Evolutionary conservation across 1,140 invertebrate genomes (phyloP).

Genomic region (Cepaea nemoralis): DNA sequence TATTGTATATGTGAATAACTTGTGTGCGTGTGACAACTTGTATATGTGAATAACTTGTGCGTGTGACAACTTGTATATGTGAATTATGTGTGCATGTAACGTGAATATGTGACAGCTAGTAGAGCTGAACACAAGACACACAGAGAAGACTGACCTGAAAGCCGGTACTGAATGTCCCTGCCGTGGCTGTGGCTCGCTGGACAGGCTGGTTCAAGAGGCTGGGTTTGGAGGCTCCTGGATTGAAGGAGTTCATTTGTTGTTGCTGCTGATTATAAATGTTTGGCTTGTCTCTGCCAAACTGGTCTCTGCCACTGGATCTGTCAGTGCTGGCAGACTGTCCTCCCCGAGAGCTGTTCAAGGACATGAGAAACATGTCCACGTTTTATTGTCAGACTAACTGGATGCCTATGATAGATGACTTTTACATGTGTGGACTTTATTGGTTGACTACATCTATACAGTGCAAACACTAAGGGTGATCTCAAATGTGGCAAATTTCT

Average conservation of each 20-base stretch:
- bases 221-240: neutral
- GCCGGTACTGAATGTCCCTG: neutral
- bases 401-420: too few species aligned
- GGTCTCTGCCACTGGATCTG: conserved; percentile 4
- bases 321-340: neutral
- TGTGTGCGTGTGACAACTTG: too few species aligned
- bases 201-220: neutral
- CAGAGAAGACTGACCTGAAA: too few species aligned
- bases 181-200: neutral
- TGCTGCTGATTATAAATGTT: conserved; percentile 4
- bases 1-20: too few species aligned
- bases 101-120: too few species aligned
- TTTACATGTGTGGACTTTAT: too few species aligned
- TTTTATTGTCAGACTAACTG: too few species aligned
- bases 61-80: neutral
- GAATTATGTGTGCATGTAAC: neutral
- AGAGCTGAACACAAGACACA: too few species aligned
- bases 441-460: too few species aligned
- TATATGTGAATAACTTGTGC: neutral
- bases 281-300: conserved; percentile 24
- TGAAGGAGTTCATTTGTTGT: neutral
- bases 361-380: too few species aligned
- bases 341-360: neutral
- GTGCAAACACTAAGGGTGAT: too few species aligned
- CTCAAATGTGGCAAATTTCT: too few species aligned